Base-by-base conservation (phyloP, 1,140 invertebrate genomes). In the Lordiphosa mommai region DNA sequence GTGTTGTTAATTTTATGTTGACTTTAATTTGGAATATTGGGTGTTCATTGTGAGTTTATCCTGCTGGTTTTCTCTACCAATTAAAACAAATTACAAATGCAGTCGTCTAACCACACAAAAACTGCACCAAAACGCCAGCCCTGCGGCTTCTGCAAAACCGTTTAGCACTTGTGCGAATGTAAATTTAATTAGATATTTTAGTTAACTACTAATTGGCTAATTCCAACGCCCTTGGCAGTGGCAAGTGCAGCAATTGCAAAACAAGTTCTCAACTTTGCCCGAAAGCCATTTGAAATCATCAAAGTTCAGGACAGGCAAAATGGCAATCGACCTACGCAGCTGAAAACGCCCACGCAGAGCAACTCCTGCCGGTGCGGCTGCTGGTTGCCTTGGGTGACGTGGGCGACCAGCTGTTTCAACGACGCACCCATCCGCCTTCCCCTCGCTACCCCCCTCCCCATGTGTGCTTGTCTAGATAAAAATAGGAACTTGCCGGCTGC, bases 401-500 rank as follows among this genome's bases (percentile, higher is more conserved):
- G 20, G 40, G 40, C 27, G 20, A 17, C 40, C 40, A 43, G 40
- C 20, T 43, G 40, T 43, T 43, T 20, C 0, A 7, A 43, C n/a
- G 20, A 17, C 40, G 20, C 23, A 3, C 37, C n/a, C n/a, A 3
- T 7, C 34, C 34, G 4, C 34, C 34, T 13, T 36, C 36, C 9
- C 4, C 2, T 0, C 9, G 6, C 13, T 6, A 6, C 36, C 13
- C 34, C 6, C 9, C 9, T 33, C 32, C 5, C 7, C 16, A 9
- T 23, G 3, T 36, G 36, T 56, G 36, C 23, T 13, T 46, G 48
- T 27, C 12, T 34, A 6, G 43, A 7, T 66, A 65, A 23, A 57
- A 66, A 66, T 66, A 66, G 61, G 48, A 64, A 49, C 48, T 52
- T 50, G 56, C 37, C 63, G 61, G 50, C 50, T 65, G 44, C 44